A percentile compares a stretch with the other conserved stretches of the same genome.
These are phyloP conservation scores for Aplodontia rufa DNA, from an alignment of 2,113 vertebrate species.

Conservation along the genomic window DNA sequence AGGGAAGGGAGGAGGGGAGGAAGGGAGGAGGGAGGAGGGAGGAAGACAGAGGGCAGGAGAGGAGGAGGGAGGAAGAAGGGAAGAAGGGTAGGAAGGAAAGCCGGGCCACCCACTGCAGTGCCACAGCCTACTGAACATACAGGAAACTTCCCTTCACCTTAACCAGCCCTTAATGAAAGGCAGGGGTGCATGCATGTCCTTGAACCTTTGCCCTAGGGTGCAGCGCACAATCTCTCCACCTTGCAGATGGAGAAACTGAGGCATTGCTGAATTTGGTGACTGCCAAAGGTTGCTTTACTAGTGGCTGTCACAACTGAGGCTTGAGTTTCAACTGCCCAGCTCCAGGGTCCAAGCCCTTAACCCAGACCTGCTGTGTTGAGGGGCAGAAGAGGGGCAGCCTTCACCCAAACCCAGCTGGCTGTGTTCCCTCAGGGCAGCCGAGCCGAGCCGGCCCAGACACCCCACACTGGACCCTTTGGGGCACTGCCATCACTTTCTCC, in stretches of 20 bases:
- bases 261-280: not conserved
- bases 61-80: too few species aligned
- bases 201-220: fast-evolving
- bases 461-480: not conserved
- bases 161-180: not conserved
- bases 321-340: not conserved
- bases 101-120: too few species aligned
- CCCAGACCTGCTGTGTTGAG: not conserved
- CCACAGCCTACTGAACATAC: not conserved
- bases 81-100: too few species aligned
- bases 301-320: not conserved
- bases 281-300: not conserved
- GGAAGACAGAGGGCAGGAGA: not conserved
- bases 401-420: not conserved
- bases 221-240: too few species aligned
- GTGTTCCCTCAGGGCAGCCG: fast-evolving
- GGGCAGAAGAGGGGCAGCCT: not conserved
- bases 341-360: not conserved
- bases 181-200: fast-evolving
- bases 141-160: not conserved
- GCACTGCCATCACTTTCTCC: too few species aligned
- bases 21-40: too few species aligned
- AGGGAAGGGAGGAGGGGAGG: too few species aligned
- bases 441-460: not conserved
- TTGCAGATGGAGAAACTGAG: not conserved